A percentile compares a stretch with the other conserved stretches of the same genome.
Evolutionary conservation across 2,797 vertebrate genomes (phyloP).

Genomic region (Melanotaenia boesemani): DNA sequence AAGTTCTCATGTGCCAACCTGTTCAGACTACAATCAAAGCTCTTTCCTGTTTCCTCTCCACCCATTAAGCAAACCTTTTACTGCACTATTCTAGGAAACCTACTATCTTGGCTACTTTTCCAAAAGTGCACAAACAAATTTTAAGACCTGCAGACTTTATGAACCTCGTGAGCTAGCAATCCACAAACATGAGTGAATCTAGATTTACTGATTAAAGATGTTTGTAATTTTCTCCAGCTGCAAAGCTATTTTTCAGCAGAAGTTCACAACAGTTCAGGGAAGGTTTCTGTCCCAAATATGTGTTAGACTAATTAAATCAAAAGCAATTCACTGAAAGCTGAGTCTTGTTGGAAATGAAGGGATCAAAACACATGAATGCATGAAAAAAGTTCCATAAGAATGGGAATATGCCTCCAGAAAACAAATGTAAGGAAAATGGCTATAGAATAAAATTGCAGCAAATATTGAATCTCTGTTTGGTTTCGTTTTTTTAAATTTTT

Average conservation of each 20-base stretch:
- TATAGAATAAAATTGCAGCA: neutral
- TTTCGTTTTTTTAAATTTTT: too few species aligned
- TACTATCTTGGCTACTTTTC: neutral
- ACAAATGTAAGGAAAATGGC: neutral
- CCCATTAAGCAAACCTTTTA: neutral
- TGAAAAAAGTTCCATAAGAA: too few species aligned
- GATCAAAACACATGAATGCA: neutral
- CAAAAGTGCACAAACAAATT: neutral
- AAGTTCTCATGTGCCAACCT: too few species aligned
- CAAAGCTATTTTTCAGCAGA: neutral
- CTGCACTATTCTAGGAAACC: conserved; percentile 27
- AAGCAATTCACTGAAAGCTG: conserved; percentile 13
- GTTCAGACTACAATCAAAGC: neutral
- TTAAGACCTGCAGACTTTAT: too few species aligned
- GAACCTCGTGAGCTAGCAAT: neutral
- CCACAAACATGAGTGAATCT: neutral
- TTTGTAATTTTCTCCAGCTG: neutral
- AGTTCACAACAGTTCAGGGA: neutral
- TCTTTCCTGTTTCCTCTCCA: conserved; percentile 21
- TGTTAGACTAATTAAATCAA: conserved; percentile 56
- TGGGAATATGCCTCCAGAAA: neutral
- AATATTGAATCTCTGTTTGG: neutral
- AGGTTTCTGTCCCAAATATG: neutral
- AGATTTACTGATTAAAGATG: neutral
- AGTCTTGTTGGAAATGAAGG: neutral